Base-by-base conservation (phyloP, 2,113 vertebrate species). In the Leucopsar rothschildi region DNA sequence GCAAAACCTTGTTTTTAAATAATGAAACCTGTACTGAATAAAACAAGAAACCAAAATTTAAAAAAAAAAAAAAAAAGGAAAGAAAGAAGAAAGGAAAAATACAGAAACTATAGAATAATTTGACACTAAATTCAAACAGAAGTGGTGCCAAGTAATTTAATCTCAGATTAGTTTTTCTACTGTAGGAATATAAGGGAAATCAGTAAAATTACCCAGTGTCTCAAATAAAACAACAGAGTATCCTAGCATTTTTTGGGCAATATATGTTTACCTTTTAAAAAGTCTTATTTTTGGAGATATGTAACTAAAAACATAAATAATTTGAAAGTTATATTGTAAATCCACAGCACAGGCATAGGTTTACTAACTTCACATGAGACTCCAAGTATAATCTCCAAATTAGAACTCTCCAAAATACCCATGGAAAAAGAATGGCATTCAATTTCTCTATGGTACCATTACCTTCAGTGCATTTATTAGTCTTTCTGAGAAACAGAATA, bases 241-340 rank as follows among this genome's bases (percentile, higher is more conserved):
- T 15, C 2, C 5, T 29, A 37, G 2, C 23, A 16, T 19, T 72
- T 79, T 69, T 8, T 2, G 3, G 4, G 7, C 2, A 59, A 27
- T 21, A 5, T 3, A 37, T 44, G 3, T 44, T 91, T 65, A 49
- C 28, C 12, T 57, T 86, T 12, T 17, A 39, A 76, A 68, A 72
- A 23, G 0, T n/a, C 17, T 64, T 68, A 1, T 8, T 56, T 76
- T 68, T 47, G 9, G 11, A 89, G 5, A 72, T 72, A 10, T 5
- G 4, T 22, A 53, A 27, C 14, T 79, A 33, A 75, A 82, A 66
- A 2, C 5, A 59, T 20, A 72, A 83, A 22, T 69, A 88, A 55
- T 10, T 79, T 63, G 7, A 31, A 82, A 63, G 8, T 35, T 5
- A 1, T 45, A 16, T 71, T 66, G 57, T 24, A 44, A 61, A 44